Evolutionary conservation across 2,888 invertebrate species (phyloP), one percentile per base, ranked within the genome.

Genomic region (Branchellion lobata): DNA sequence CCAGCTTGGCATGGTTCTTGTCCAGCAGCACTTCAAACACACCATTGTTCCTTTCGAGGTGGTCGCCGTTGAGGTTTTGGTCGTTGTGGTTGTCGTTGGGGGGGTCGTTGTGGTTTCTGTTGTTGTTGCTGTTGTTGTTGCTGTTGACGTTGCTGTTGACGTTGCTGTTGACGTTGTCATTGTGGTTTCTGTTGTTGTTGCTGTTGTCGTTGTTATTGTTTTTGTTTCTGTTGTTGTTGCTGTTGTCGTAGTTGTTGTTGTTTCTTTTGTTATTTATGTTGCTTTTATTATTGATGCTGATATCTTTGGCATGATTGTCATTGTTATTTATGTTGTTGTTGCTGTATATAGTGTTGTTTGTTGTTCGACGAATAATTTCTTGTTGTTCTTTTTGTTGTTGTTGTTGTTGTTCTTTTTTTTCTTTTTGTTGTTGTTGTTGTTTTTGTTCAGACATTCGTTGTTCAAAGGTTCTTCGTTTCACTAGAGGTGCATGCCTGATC

Each of bases 391-490:
- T n/a, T n/a, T n/a, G n/a, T n/a, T n/a, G n/a, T 47, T 47, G 11
- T 18, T 8, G 47, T 47, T 47, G 8, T 18, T 14, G 8, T 47
- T 47, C 18, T 47, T 47, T 18, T 47, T 14, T 47, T 47, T 47
- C 47, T 14, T 47, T 47, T 47, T 47, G 8, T 47, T 47, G 8
- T 18, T 47, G 8, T 18, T 47, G 11, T 18, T 14, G 5, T 24
- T 3, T 18, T 57, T 14, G n/a, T 18, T 57, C n/a, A 24, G n/a
- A 14, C 21, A 5, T 18, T 57, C 8, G 5, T 57, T 57, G 8
- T 57, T 57, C 61, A 57, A 57, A 57, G 3, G 61, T 57, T 57
- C n/a, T 57, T 57, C 21, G 61, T 57, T 57, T 57, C 24, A 57
- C 24, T 8, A 5, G 5, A 5, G 61, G 61, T n/a, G 5, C 21